Evolutionary conservation across 1,140 invertebrate genomes (phyloP).

Genomic region (Heliconius eleuchia): DNA sequence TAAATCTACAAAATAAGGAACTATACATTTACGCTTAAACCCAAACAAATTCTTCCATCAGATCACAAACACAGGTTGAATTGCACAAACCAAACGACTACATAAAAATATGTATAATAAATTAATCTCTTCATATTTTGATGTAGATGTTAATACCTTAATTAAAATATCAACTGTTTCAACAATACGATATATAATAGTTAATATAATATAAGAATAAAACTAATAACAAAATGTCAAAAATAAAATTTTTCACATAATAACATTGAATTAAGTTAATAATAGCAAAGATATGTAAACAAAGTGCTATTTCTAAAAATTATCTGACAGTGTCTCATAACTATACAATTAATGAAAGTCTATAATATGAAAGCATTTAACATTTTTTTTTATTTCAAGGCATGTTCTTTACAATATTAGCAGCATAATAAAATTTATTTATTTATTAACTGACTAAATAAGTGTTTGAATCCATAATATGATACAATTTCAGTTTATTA

Average conservation of each 20-base stretch:
- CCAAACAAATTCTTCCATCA: conserved; percentile 72
- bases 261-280: conserved; percentile 51
- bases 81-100: conserved; percentile 73
- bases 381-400: neutral
- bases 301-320: conserved; percentile 35
- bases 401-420: neutral
- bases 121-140: conserved; percentile 74
- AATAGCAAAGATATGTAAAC: conserved; percentile 47
- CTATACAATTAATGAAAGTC: neutral
- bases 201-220: conserved; percentile 55
- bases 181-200: conserved; percentile 48
- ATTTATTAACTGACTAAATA: conserved; percentile 52
- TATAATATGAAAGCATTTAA: conserved; percentile 7
- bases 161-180: conserved; percentile 76
- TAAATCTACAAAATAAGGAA: conserved; percentile 75
- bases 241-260: conserved; percentile 60
- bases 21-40: conserved; percentile 76
- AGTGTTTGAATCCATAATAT: conserved; percentile 57
- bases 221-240: conserved; percentile 75
- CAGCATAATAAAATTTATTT: conserved; percentile 9
- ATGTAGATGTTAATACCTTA: conserved; percentile 66
- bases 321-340: conserved; percentile 12
- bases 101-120: conserved; percentile 66
- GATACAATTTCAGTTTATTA: conserved; percentile 33
- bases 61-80: conserved; percentile 77